phyloP scores from a whole-genome alignment of 2,113 vertebrate genomes.

The Crotophaga sulcirostris region DNA sequence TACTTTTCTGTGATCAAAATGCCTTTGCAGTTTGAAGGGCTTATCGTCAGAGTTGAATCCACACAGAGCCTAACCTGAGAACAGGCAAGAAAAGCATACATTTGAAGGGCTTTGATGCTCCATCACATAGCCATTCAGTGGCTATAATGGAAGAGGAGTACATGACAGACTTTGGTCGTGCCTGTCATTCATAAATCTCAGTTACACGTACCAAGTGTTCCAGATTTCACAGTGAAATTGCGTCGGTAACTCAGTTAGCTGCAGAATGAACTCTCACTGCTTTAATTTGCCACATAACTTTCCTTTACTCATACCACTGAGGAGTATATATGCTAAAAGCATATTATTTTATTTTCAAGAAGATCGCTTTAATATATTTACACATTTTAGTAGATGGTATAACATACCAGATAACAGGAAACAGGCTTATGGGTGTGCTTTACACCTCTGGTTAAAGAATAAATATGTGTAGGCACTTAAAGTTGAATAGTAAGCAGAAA shows the following conservation, averaged over 20 bases:
- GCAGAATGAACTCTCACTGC: neutral
- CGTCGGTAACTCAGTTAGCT: neutral
- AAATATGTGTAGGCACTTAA: neutral
- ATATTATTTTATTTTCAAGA: neutral
- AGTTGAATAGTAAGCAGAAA: neutral
- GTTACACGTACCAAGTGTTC: neutral
- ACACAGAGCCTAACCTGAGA: conserved; percentile 45
- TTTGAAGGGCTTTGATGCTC: conserved; percentile 61
- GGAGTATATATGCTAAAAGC: neutral
- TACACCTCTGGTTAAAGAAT: neutral
- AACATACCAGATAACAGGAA: neutral
- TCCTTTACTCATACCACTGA: neutral
- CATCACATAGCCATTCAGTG: conserved; percentile 10
- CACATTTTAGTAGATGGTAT: neutral
- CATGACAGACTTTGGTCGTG: conserved; percentile 3
- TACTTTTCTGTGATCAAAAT: conserved; percentile 62
- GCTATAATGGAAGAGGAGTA: conserved; percentile 44
- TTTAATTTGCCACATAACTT: neutral
- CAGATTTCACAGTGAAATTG: conserved; percentile 1
- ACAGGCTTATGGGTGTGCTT: neutral
- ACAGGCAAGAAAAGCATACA: conserved; percentile 41
- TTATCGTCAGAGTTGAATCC: conserved; percentile 22
- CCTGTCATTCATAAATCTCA: conserved; percentile 37
- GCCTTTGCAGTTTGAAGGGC: conserved; percentile 1
- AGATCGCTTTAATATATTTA: neutral